phyloP scores from a whole-genome alignment of 2,113 vertebrate species.

The Forbesichthys agassizii region DNA sequence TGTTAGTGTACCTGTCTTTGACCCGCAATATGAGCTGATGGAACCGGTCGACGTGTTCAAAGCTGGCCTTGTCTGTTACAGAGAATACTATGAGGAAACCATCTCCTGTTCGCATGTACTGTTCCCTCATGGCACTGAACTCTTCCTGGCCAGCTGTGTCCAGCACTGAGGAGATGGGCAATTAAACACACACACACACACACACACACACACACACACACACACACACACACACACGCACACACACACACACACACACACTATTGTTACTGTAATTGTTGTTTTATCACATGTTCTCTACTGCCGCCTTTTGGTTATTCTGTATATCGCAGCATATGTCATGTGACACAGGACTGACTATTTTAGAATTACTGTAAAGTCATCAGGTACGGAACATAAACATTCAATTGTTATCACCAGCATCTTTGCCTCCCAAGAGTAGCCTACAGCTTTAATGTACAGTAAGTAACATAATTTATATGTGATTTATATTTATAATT shows the following conservation, averaged over 20 bases:
- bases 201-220: constrained; percentile 8
- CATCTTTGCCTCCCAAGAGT: too few relatives aligned
- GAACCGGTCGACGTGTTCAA: constrained; percentile 95
- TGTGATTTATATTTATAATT: too few relatives aligned
- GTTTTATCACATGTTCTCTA: too few relatives aligned
- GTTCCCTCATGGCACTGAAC: constrained; percentile 98
- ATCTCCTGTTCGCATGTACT: constrained; percentile 98
- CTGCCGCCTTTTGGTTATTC: too few relatives aligned
- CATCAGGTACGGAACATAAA: too few relatives aligned
- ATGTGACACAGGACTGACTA: too few relatives aligned
- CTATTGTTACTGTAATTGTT: too few relatives aligned
- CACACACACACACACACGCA: constrained; percentile 8
- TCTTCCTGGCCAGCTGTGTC: constrained; percentile 98
- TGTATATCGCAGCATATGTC: too few relatives aligned
- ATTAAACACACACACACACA: neutral
- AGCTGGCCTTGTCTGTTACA: constrained; percentile 97
- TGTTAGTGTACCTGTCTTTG: constrained; percentile 90
- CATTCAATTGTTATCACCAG: too few relatives aligned
- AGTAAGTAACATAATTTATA: too few relatives aligned
- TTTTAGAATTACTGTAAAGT: too few relatives aligned
- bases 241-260: constrained; percentile 3
- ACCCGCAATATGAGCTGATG: constrained; percentile 98
- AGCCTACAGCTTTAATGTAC: too few relatives aligned
- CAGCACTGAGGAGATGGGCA: constrained; percentile 77
- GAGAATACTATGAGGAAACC: constrained; percentile 98